phyloP scores from a whole-genome alignment of 2,888 invertebrate genomes.

The Palloptera scutellata region DNA sequence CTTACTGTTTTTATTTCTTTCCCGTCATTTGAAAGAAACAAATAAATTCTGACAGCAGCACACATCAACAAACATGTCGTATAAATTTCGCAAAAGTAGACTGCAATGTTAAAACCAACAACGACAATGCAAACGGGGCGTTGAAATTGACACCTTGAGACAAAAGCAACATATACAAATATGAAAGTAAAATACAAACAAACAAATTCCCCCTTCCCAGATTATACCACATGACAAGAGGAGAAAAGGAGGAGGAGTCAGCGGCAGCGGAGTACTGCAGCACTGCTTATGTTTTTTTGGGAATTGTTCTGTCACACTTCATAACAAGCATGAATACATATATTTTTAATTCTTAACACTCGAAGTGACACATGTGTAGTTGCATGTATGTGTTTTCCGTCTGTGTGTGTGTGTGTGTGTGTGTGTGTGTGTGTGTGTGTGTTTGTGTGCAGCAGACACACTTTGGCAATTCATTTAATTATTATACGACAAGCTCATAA shows the following conservation, averaged over 20 bases:
- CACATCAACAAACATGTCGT: conserved; percentile 43
- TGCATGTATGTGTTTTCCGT: conserved; percentile 22
- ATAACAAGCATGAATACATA: conserved; percentile 25
- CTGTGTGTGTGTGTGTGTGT: background rate
- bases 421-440: conserved; percentile 24
- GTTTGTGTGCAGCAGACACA: conserved; percentile 41
- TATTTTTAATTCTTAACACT: conserved; percentile 42
- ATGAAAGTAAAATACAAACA: conserved; percentile 14
- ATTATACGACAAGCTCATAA: conserved; percentile 41
- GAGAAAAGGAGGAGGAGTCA: too few relatives aligned
- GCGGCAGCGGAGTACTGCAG: background rate
- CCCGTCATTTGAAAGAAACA: conserved; percentile 21
- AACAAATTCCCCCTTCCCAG: conserved; percentile 22
- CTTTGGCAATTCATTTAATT: conserved; percentile 60
- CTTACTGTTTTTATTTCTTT: conserved; percentile 35
- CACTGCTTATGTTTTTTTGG: conserved; percentile 31
- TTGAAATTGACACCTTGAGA: conserved; percentile 62
- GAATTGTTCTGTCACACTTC: conserved; percentile 37
- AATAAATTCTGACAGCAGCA: conserved; percentile 33
- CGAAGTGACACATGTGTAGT: conserved; percentile 39
- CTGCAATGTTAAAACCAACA: conserved; percentile 31
- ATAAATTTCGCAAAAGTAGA: conserved; percentile 38
- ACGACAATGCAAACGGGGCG: conserved; percentile 54
- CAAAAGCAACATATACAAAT: conserved; percentile 44
- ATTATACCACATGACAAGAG: too few relatives aligned